Conservation (phyloP, 2,113 vertebrate genomes). For the Phalacrocorax brasilianus region DNA sequence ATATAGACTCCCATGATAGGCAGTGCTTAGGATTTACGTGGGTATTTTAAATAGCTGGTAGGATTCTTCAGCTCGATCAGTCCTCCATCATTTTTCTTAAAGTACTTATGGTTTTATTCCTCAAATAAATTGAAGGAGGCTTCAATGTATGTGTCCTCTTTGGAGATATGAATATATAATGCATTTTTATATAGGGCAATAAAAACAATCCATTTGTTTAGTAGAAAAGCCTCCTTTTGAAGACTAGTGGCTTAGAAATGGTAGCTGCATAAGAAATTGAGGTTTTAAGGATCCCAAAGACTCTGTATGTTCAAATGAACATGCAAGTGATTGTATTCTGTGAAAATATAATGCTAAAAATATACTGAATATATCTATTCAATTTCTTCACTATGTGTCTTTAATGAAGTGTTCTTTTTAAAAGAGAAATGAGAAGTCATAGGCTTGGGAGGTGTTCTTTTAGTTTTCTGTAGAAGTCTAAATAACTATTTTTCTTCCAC, state of each 20-base stretch:
- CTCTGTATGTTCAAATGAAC: not conserved
- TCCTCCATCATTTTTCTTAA: not conserved
- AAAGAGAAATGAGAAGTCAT: not conserved
- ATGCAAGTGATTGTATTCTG: not conserved
- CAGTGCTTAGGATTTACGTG: not conserved
- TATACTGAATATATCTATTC: not conserved
- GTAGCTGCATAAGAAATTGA: not conserved
- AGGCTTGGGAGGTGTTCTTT: not conserved
- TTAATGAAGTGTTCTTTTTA: not conserved
- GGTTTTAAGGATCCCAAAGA: not conserved
- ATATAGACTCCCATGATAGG: fast-evolving
- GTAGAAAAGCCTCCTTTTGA: not conserved
- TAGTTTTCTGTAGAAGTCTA: not conserved
- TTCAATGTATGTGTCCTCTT: not conserved
- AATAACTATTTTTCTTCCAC: not conserved
- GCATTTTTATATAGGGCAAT: not conserved
- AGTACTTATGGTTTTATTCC: not conserved
- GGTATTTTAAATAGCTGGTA: not conserved
- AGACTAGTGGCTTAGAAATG: not conserved
- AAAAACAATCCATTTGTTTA: not conserved
- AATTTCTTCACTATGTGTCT: not conserved
- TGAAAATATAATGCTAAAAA: not conserved
- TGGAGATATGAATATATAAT: not conserved
- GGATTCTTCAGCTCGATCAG: not conserved
- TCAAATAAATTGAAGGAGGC: not conserved